These are phyloP conservation scores for Cheilosia vernalis DNA, from an alignment of 2,888 invertebrate genomes.

Conservation along the genomic window DNA sequence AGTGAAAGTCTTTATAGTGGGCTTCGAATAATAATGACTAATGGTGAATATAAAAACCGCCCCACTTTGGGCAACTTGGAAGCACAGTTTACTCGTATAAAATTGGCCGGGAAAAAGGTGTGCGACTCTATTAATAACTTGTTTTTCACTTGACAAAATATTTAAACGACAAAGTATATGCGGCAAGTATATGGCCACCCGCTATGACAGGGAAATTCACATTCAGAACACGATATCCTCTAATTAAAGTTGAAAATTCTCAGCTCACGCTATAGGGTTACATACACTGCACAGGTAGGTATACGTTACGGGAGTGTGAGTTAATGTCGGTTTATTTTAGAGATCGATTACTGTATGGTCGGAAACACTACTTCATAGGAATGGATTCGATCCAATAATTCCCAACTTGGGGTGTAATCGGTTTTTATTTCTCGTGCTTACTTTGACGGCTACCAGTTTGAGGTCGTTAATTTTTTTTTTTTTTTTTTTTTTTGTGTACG, in stretches of 20 bases:
- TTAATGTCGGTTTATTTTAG: conserved; percentile 11
- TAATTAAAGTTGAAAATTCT: conserved; percentile 40
- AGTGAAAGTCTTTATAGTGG: conserved; percentile 55
- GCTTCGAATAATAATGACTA: conserved; percentile 32
- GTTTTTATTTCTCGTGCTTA: not conserved
- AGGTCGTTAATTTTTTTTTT: not conserved
- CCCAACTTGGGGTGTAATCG: conserved; percentile 13
- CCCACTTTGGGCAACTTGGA: conserved; percentile 18
- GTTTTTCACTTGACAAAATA: conserved; percentile 48
- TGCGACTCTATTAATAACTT: conserved; percentile 47
- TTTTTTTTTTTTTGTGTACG: not conserved
- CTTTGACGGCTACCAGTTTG: not conserved
- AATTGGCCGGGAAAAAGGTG: conserved; percentile 31
- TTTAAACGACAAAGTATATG: conserved; percentile 27
- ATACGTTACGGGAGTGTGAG: conserved; percentile 18
- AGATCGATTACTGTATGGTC: conserved; percentile 9
- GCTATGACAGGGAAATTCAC: conserved; percentile 13
- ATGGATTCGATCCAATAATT: conserved; percentile 9
- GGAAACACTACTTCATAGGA: conserved; percentile 6
- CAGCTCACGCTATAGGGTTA: conserved; percentile 12
- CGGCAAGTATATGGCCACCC: conserved; percentile 8
- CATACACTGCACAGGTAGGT: not conserved
- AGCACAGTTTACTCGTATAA: not conserved
- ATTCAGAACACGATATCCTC: conserved; percentile 41
- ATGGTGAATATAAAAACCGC: conserved; percentile 23